Percentiles rank a stretch among this genome's conserved stretches.
Conservation (phyloP, 2,797 vertebrate genomes). For the Psittacula derbiana region DNA sequence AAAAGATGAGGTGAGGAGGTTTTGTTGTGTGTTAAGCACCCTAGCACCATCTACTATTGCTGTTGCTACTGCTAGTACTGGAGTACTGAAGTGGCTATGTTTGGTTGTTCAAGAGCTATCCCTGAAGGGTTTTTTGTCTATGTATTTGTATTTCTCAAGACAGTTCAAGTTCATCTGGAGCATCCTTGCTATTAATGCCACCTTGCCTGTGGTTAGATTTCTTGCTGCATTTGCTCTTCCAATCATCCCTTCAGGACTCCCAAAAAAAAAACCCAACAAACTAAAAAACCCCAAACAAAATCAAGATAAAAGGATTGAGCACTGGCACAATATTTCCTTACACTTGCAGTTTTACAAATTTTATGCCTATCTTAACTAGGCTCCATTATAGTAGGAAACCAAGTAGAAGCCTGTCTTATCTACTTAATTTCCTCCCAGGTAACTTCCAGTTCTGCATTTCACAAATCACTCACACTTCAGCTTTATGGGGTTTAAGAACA, state of each 20-base stretch:
- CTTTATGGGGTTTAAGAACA: slow-evolving; percentile 7
- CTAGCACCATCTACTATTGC: neutral
- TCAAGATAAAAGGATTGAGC: neutral
- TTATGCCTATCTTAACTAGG: neutral
- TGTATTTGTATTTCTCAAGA: neutral
- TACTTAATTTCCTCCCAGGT: neutral
- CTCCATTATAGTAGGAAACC: neutral
- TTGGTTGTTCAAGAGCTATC: neutral
- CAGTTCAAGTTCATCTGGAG: slow-evolving; percentile 11
- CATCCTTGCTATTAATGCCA: slow-evolving; percentile 18
- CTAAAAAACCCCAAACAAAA: neutral
- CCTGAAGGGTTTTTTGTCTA: neutral
- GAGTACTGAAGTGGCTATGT: neutral
- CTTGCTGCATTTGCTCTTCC: neutral
- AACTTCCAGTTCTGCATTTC: neutral
- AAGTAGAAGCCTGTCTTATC: neutral
- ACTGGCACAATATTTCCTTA: neutral
- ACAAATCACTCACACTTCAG: neutral
- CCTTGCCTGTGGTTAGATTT: neutral
- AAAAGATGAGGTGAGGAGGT: neutral
- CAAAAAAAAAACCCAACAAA: neutral
- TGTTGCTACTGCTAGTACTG: neutral
- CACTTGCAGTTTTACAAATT: neutral
- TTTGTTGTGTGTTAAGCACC: neutral
- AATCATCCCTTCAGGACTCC: neutral